These are phyloP conservation scores for Sycophila sp. DNA, from an alignment of 1,140 invertebrate genomes.

Conservation along the genomic window DNA sequence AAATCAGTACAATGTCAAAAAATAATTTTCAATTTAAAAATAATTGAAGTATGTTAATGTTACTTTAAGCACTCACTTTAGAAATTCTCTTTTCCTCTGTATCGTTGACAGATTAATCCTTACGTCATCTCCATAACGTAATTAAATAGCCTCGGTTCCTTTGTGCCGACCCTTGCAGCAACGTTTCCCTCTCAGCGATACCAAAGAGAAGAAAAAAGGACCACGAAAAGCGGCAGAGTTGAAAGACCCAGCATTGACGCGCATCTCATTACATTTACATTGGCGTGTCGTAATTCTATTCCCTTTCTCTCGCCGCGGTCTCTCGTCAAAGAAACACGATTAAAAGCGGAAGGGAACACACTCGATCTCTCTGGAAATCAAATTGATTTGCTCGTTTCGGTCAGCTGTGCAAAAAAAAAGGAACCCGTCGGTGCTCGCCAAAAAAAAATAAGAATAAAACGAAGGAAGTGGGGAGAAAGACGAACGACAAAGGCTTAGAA, in stretches of 20 bases:
- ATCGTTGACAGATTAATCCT: not conserved
- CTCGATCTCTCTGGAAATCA: not conserved
- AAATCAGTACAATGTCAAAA: too few relatives aligned
- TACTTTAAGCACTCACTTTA: too few relatives aligned
- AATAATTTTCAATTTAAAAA: too few relatives aligned
- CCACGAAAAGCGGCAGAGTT: too few relatives aligned
- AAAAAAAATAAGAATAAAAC: not conserved
- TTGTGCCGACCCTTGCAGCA: not conserved
- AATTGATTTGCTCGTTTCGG: slow-evolving; percentile 1
- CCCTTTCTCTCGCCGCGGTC: not conserved
- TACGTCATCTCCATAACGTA: slow-evolving; percentile 5
- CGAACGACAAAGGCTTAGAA: slow-evolving; percentile 10
- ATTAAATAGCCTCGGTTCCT: slow-evolving; percentile 22
- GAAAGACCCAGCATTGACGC: slow-evolving; percentile 10
- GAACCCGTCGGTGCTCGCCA: not conserved
- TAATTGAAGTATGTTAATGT: too few relatives aligned
- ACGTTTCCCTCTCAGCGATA: not conserved
- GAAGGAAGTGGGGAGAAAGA: not conserved
- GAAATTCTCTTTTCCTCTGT: too few relatives aligned
- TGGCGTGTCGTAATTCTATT: slow-evolving; percentile 24
- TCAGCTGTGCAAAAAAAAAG: slow-evolving; percentile 18
- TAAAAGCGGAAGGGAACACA: not conserved
- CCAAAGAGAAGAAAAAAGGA: slow-evolving; percentile 6
- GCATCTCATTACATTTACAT: slow-evolving; percentile 37
- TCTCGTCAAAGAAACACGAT: slow-evolving; percentile 21